Conservation (phyloP, 2,888 invertebrate species). For the Eupithecia insigniata region DNA sequence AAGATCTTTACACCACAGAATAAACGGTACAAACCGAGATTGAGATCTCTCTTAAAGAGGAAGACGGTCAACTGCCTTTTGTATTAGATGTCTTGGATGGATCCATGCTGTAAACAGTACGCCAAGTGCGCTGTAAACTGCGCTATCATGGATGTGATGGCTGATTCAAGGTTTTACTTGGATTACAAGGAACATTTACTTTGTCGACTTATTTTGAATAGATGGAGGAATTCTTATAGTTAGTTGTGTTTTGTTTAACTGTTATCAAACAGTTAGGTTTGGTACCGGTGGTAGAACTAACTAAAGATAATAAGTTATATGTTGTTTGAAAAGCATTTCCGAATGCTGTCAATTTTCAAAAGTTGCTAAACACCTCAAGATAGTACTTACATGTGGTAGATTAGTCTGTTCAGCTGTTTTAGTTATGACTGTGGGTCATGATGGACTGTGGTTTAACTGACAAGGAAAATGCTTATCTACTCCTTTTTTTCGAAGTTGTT, state of each 20-base stretch:
- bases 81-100: constrained; percentile 16
- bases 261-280: not conserved
- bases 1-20: constrained; percentile 12
- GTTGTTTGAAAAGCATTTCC: no score
- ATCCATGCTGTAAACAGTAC: constrained; percentile 14
- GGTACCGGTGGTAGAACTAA: not conserved
- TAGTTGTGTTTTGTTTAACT: not conserved
- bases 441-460: not conserved
- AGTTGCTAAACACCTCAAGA: no score
- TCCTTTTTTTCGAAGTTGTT: no score
- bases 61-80: constrained; percentile 23
- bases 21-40: not conserved
- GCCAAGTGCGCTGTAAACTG: constrained; percentile 12
- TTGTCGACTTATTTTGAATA: constrained; percentile 1
- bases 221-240: not conserved
- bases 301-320: not conserved
- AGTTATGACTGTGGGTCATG: no score
- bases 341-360: no score
- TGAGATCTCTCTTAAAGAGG: constrained; percentile 24
- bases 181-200: constrained; percentile 7
- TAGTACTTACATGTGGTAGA: no score
- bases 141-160: constrained; percentile 14
- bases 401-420: no score
- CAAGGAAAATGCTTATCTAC: not conserved
- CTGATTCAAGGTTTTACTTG: constrained; percentile 11